Conservation (phyloP, 2,797 vertebrate genomes). For the Acanthopagrus latus region DNA sequence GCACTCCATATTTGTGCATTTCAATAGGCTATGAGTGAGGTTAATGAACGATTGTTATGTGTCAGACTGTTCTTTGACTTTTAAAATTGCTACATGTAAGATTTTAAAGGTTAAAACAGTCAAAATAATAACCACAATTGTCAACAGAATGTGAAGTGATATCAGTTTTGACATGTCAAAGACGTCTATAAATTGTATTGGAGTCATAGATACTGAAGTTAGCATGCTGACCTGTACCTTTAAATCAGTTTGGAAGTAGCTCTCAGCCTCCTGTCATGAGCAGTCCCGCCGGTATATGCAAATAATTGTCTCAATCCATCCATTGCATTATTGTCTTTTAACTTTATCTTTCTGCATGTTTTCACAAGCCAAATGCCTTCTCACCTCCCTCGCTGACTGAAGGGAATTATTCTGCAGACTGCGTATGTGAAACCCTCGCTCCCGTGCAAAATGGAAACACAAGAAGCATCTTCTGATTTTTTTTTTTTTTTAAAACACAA, state of each 20-base stretch:
- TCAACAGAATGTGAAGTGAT: too few relatives aligned
- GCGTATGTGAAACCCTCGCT: constrained; percentile 1
- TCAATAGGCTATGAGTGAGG: neutral
- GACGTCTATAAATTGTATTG: too few relatives aligned
- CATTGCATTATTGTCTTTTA: neutral
- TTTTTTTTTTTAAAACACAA: neutral
- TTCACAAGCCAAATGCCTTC: neutral
- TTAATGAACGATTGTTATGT: neutral
- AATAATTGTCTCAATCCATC: neutral
- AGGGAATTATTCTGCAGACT: neutral
- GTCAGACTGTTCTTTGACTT: too few relatives aligned
- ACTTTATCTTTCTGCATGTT: constrained; percentile 4
- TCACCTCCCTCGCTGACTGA: neutral
- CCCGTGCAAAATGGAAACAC: constrained; percentile 20
- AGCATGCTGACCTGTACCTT: neutral
- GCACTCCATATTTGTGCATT: neutral
- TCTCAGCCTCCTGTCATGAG: neutral
- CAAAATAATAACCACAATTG: too few relatives aligned
- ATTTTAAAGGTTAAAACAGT: too few relatives aligned
- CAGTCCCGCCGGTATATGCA: neutral
- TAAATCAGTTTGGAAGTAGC: neutral
- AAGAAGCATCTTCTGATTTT: constrained; percentile 1
- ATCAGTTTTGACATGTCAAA: too few relatives aligned
- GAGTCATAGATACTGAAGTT: too few relatives aligned
- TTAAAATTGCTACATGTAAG: too few relatives aligned